phyloP scores from a whole-genome alignment of 2,113 vertebrate genomes.

The Myiagra hebetior region DNA sequence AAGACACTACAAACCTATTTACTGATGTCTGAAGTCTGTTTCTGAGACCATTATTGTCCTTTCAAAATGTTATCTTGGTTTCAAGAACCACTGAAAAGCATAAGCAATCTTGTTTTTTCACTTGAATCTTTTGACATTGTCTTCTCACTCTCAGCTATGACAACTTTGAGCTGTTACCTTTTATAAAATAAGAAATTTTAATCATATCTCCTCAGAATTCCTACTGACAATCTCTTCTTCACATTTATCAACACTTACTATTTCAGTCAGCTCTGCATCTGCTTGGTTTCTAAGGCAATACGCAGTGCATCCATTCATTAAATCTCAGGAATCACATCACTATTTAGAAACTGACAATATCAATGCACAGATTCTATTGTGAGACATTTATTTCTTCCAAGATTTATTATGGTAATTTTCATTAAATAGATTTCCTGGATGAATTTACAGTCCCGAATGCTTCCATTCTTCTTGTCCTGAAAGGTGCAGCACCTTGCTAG shows the following conservation, averaged over 20 bases:
- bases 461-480: neutral
- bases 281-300: conserved; percentile 17
- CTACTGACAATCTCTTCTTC: neutral
- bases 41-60: neutral
- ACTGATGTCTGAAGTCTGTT: neutral
- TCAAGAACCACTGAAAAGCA: neutral
- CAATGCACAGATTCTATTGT: neutral
- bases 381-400: conserved; percentile 6
- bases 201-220: neutral
- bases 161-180: neutral
- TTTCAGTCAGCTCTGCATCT: neutral
- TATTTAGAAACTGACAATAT: neutral
- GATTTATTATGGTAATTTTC: neutral
- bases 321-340: neutral
- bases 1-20: neutral
- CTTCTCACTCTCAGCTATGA: neutral
- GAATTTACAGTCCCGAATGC: neutral
- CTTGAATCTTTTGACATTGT: neutral
- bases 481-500: neutral
- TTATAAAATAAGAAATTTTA: neutral
- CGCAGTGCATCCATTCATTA: neutral
- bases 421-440: neutral
- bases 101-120: neutral
- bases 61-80: neutral
- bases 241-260: conserved; percentile 5